A percentile compares a stretch with the other conserved stretches of the same genome.
Evolutionary conservation across 23 tunicate species (phyloP).

Genomic region (Halocynthia roretzi): DNA sequence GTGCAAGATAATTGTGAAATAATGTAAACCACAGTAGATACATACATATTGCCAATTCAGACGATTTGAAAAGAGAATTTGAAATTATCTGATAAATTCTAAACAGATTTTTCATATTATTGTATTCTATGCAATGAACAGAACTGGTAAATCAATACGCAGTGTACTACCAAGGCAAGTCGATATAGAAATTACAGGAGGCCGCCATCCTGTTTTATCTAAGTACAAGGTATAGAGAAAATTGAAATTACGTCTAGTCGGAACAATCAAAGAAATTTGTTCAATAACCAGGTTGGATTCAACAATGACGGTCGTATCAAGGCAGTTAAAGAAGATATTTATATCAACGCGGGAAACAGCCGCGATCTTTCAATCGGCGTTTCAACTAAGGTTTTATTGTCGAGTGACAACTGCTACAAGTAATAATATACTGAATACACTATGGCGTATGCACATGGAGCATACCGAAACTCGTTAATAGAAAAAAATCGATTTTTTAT

Average conservation of each 20-base stretch:
- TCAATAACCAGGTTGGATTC: slow-evolving; percentile 60
- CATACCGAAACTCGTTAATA: too few species aligned
- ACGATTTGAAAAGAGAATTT: too few species aligned
- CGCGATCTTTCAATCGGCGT: slow-evolving; percentile 49
- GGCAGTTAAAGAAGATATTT: slow-evolving; percentile 40
- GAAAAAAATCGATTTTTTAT: too few species aligned
- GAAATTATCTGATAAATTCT: too few species aligned
- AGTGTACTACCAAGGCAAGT: slow-evolving; percentile 67
- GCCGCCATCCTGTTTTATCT: slow-evolving; percentile 57
- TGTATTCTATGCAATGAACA: neutral
- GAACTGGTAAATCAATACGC: slow-evolving; percentile 70
- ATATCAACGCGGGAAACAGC: slow-evolving; percentile 66
- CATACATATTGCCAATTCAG: too few species aligned
- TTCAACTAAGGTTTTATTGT: slow-evolving; percentile 23
- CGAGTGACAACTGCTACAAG: slow-evolving; percentile 62
- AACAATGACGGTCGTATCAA: slow-evolving; percentile 52
- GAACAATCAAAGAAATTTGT: neutral
- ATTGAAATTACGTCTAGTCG: neutral
- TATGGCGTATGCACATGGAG: too few species aligned
- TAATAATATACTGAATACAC: slow-evolving; percentile 1
- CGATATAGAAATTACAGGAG: slow-evolving; percentile 84
- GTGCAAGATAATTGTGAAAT: too few species aligned
- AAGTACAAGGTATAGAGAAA: slow-evolving; percentile 54
- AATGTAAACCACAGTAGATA: too few species aligned
- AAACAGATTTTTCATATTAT: too few species aligned